Evolutionary conservation across 2,113 vertebrate genomes (phyloP).

Genomic region (Antennarius striatus): DNA sequence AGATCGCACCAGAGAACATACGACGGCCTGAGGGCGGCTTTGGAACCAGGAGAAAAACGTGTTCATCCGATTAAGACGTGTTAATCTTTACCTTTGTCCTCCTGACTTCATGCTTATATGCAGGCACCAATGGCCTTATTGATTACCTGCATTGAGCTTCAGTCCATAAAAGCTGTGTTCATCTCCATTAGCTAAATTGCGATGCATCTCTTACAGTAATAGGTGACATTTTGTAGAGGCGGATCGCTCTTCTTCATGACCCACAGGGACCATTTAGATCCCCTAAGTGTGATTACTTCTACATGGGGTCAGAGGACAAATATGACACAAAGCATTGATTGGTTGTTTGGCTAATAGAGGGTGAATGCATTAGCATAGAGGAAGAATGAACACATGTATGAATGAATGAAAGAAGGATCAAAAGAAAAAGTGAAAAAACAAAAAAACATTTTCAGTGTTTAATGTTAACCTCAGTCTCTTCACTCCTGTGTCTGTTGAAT

Average conservation of each 20-base stretch:
- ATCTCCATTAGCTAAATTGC: slow-evolving; percentile 53
- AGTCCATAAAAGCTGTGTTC: slow-evolving; percentile 24
- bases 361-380: not conserved
- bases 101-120: not conserved
- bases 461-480: too few relatives aligned
- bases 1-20: not conserved
- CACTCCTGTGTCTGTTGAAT: too few relatives aligned
- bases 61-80: not conserved
- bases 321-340: slow-evolving; percentile 13
- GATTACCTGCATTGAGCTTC: slow-evolving; percentile 42
- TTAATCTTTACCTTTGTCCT: slow-evolving; percentile 22
- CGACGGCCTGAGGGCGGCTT: not conserved
- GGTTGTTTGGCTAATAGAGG: slow-evolving; percentile 28
- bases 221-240: slow-evolving; percentile 10
- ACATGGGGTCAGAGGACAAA: slow-evolving; percentile 43
- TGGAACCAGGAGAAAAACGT: slow-evolving; percentile 7
- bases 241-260: slow-evolving; percentile 15
- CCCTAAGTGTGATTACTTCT: slow-evolving; percentile 40
- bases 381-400: not conserved
- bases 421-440: too few relatives aligned
- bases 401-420: too few relatives aligned
- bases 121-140: slow-evolving; percentile 8
- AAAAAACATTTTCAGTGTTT: too few relatives aligned
- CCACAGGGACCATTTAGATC: slow-evolving; percentile 35
- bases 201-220: slow-evolving; percentile 10